Conservation (phyloP, 2,797 vertebrate species). For the Paguma larvata region DNA sequence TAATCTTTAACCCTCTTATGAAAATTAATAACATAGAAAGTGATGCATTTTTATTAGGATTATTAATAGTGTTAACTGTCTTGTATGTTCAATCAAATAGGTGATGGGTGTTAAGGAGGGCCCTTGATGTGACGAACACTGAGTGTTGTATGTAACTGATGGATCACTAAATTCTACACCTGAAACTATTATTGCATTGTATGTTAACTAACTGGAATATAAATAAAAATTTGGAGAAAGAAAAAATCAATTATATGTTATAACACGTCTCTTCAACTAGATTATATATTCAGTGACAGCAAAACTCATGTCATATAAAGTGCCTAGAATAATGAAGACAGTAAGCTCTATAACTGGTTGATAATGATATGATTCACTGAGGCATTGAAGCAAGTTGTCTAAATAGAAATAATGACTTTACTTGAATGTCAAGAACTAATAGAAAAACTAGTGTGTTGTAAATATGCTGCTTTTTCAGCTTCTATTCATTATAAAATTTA, state of each 20-base stretch:
- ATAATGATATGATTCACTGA: neutral
- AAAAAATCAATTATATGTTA: neutral
- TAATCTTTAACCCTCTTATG: neutral
- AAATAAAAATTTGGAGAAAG: neutral
- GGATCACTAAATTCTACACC: neutral
- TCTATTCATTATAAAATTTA: constrained; percentile 38
- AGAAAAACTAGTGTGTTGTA: neutral
- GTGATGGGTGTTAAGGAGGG: neutral
- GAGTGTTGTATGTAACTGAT: neutral
- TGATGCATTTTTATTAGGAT: neutral
- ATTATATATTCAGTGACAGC: neutral
- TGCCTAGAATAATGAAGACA: neutral
- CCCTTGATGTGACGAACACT: neutral
- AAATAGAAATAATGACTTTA: constrained; percentile 31
- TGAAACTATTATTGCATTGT: neutral
- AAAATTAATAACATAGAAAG: neutral
- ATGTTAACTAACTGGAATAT: neutral
- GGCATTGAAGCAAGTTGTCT: neutral
- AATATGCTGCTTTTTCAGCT: neutral
- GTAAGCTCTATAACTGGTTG: neutral
- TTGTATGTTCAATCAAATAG: neutral
- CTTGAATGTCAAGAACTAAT: neutral
- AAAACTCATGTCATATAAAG: neutral
- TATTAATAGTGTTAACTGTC: neutral
- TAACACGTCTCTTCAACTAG: neutral